A percentile compares a stretch with the other conserved stretches of the same genome.
phyloP scores from a whole-genome alignment of 2,888 invertebrate species.

The Steinernema scapterisci region DNA sequence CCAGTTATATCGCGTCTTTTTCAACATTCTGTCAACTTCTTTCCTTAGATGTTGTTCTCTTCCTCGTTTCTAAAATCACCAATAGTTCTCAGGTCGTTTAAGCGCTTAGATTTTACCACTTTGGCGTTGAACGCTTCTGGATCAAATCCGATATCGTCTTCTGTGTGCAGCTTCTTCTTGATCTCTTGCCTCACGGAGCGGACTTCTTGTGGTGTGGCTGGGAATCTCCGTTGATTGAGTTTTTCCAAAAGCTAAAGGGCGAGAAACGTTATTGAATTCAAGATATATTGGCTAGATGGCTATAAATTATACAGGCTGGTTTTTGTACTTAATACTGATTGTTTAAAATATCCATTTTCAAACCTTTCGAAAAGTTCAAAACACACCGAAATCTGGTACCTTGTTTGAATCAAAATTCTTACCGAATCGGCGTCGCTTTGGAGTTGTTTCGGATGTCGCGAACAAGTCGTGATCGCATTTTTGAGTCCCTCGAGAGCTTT shows the following conservation, averaged over 20 bases:
- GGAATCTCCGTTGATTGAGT: constrained; percentile 54
- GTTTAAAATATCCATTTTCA: too few relatives aligned
- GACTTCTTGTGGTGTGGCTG: constrained; percentile 52
- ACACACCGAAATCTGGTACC: too few relatives aligned
- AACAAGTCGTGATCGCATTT: constrained; percentile 41
- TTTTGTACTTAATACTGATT: too few relatives aligned
- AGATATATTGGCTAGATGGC: too few relatives aligned
- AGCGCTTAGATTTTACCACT: not conserved
- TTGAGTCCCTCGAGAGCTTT: constrained; percentile 46
- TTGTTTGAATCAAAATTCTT: not conserved
- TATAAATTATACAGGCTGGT: too few relatives aligned
- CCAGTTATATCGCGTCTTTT: constrained; percentile 60
- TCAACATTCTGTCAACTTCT: constrained; percentile 54
- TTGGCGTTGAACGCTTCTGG: constrained; percentile 37
- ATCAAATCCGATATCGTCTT: constrained; percentile 36
- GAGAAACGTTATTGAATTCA: too few relatives aligned
- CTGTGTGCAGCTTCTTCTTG: constrained; percentile 44
- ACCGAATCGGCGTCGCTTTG: constrained; percentile 63
- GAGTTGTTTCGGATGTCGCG: constrained; percentile 53
- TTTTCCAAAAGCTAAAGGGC: constrained; percentile 44
- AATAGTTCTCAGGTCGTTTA: not conserved
- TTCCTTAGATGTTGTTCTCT: constrained; percentile 49
- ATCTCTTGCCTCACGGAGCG: constrained; percentile 50
- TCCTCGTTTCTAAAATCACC: constrained; percentile 46
- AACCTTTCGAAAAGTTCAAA: too few relatives aligned